phyloP scores from a whole-genome alignment of 1,140 invertebrate species.

The Hycleus phaleratus region DNA sequence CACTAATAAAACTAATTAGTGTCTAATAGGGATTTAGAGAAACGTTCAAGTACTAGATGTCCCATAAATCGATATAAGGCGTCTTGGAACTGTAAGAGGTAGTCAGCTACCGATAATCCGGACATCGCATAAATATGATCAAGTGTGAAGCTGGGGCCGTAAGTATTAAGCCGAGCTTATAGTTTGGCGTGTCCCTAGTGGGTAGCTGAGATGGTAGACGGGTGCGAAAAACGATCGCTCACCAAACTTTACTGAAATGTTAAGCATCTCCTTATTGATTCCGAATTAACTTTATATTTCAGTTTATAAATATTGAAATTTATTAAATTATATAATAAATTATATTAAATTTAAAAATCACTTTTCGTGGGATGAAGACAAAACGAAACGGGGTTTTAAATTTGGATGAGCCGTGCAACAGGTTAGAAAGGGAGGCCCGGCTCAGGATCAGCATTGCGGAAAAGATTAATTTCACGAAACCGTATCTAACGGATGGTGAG shows the following conservation, averaged over 20 bases:
- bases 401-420: constrained; percentile 30
- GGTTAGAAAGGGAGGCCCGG: constrained; percentile 19
- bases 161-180: constrained; percentile 39
- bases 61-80: constrained; percentile 40
- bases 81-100: constrained; percentile 38
- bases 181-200: constrained; percentile 34
- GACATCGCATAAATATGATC: constrained; percentile 46
- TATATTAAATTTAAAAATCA: no score
- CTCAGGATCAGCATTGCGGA: constrained; percentile 24
- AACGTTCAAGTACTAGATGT: constrained; percentile 35
- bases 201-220: constrained; percentile 36
- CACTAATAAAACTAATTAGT: constrained; percentile 28
- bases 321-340: neutral
- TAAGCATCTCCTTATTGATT: constrained; percentile 21
- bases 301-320: neutral
- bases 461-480: constrained; percentile 25
- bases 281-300: constrained; percentile 12
- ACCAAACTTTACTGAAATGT: constrained; percentile 15
- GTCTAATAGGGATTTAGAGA: constrained; percentile 36
- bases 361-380: no score
- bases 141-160: constrained; percentile 40
- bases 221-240: constrained; percentile 30
- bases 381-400: constrained; percentile 19
- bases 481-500: neutral
- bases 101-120: constrained; percentile 41